Evolutionary conservation across 2,113 vertebrate species (phyloP), one percentile per base, ranked within the genome.

Genomic region (Eublepharis macularius): DNA sequence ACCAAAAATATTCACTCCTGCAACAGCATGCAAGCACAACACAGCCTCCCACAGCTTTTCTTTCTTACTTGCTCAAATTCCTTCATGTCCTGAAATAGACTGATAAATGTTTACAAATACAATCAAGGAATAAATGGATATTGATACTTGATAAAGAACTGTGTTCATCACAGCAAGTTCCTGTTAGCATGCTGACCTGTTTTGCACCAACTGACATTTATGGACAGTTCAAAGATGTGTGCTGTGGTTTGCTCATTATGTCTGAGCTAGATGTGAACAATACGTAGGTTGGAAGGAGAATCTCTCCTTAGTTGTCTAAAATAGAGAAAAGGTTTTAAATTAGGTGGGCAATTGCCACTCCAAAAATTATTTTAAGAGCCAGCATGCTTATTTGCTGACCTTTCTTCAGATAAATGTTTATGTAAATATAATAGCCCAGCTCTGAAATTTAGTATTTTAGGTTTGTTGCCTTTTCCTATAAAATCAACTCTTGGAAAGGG

Each of bases 311-410:
- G 36, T 73, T 43, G 70, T 63, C 54, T 83, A 34, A 83, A 83
- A 83, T 63, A 83, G 54, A 60, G 60, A 82, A 63, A 74, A 80
- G 72, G 43, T 73, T 43, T 85, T 85, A 80, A 65, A 80, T 80
- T 63, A 63, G 51, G 68, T 73, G n/a, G n/a, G 41, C 41, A 73
- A 74, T 6, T 65, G 41, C 80, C 57, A 72, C 66, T 47, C 32
- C 29, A 78, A 51, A 70, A 34, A 69, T 68, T n/a, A n/a, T n/a
- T n/a, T n/a, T 76, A 76, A 84, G 41, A 41, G 66, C n/a, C 80
- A 81, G 34, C 36, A 41, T 84, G 79, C 69, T 73, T 57, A 85
- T 57, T 85, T 80, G 68, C 77, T 80, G 34, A n/a, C 49, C 51
- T 73, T 85, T 47, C 41, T 65, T 86, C 51, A 60, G 41, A 4